Conservation (phyloP, 2,797 vertebrate genomes). For the Argya squamiceps region DNA sequence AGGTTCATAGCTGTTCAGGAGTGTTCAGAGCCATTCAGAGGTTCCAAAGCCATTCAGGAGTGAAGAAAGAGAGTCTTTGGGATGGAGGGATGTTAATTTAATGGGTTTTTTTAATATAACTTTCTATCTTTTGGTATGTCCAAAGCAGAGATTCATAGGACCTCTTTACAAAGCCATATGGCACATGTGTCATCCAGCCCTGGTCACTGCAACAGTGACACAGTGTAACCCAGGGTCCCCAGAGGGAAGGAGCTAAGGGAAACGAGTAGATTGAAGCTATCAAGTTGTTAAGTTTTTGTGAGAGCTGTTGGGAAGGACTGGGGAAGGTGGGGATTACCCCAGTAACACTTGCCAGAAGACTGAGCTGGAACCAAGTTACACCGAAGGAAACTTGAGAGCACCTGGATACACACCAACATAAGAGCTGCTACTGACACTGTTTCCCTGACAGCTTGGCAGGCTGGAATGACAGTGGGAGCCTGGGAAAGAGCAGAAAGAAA, state of each 20-base stretch:
- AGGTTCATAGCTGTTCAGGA: neutral
- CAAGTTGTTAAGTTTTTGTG: neutral
- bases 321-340: neutral
- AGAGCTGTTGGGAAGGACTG: neutral
- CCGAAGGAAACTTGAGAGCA: neutral
- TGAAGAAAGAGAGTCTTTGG: neutral
- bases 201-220: neutral
- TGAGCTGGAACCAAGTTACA: neutral
- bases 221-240: neutral
- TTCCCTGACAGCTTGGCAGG: constrained; percentile 19
- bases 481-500: neutral
- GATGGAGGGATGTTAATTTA: neutral
- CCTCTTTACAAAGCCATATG: neutral
- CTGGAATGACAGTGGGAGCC: constrained; percentile 28
- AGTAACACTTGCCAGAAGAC: neutral
- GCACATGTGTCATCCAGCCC: neutral
- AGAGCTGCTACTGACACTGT: neutral
- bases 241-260: neutral
- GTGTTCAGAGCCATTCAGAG: too few species aligned
- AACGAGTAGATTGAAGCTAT: neutral
- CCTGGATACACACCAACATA: neutral
- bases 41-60: neutral
- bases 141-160: neutral
- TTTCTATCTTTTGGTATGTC: rapidly evolving
- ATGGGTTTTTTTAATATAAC: neutral